These are phyloP conservation scores for Lomographa bimaculata DNA, from an alignment of 2,888 invertebrate species.

Conservation along the genomic window DNA sequence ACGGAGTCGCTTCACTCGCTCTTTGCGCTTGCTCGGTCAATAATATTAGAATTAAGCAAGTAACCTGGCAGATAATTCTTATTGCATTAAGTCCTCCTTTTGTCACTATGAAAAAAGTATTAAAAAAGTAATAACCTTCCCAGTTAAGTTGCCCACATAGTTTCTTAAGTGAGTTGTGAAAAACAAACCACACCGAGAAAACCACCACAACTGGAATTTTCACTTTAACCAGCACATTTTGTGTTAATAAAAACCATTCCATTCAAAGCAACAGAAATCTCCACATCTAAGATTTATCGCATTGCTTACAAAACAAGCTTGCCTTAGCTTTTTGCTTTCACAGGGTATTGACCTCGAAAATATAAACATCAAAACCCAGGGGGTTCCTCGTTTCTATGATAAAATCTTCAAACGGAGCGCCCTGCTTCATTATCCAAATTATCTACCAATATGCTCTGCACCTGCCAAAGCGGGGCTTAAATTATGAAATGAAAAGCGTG, in stretches of 20 bases:
- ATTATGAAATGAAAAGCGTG: slow-evolving; percentile 30
- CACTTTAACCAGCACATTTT: too few relatives aligned
- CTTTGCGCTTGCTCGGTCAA: too few relatives aligned
- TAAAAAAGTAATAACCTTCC: too few relatives aligned
- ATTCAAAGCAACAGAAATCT: slow-evolving; percentile 2
- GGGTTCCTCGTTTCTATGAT: slow-evolving; percentile 42
- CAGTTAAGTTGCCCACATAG: too few relatives aligned
- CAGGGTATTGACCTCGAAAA: slow-evolving; percentile 20
- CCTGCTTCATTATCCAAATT: slow-evolving; percentile 51
- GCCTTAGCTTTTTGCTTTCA: not conserved
- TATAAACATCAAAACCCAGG: slow-evolving; percentile 39
- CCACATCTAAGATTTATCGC: slow-evolving; percentile 4
- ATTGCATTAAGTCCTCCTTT: too few relatives aligned
- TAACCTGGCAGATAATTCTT: too few relatives aligned
- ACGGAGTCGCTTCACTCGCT: too few relatives aligned
- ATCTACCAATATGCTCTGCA: slow-evolving; percentile 43
- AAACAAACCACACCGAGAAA: too few relatives aligned
- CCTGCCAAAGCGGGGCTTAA: slow-evolving; percentile 15
- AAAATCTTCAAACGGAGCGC: slow-evolving; percentile 44
- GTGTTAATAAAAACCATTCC: not conserved
- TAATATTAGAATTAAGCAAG: too few relatives aligned
- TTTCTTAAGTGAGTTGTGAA: too few relatives aligned
- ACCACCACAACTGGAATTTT: too few relatives aligned
- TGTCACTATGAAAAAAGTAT: too few relatives aligned
- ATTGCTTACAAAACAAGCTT: not conserved